Evolutionary conservation across 2,888 invertebrate genomes (phyloP).

Genomic region (Griposia aprilina): DNA sequence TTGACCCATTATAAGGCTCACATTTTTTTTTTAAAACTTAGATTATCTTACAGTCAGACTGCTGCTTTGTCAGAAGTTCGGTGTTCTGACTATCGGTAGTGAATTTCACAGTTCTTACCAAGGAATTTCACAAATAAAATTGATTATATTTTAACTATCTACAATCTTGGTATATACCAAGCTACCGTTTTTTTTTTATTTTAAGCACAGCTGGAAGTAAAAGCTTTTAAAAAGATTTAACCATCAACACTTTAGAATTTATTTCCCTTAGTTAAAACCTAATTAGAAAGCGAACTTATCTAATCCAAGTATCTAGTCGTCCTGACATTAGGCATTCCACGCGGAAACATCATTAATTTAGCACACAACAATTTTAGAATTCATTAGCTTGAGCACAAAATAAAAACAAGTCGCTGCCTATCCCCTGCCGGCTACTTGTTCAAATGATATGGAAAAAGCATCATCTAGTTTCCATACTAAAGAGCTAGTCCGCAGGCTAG

Average conservation of each 20-base stretch:
- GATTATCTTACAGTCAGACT: not conserved
- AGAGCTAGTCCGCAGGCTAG: constrained; percentile 40
- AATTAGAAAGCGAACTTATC: constrained; percentile 43
- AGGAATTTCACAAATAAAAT: not conserved
- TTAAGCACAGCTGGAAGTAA: constrained; percentile 22
- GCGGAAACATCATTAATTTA: constrained; percentile 52
- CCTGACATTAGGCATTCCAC: constrained; percentile 26
- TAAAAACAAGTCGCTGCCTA: constrained; percentile 57
- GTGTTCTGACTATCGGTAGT: not conserved
- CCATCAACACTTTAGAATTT: constrained; percentile 3
- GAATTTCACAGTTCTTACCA: no score
- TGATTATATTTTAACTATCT: not conserved
- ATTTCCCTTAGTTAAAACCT: constrained; percentile 24
- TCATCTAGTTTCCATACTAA: constrained; percentile 68
- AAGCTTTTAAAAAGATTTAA: constrained; percentile 11
- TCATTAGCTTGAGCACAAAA: constrained; percentile 54
- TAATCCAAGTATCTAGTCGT: constrained; percentile 20
- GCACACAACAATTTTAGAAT: constrained; percentile 52
- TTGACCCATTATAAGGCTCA: no score
- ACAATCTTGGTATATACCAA: not conserved
- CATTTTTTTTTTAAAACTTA: no score
- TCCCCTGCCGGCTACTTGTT: constrained; percentile 40
- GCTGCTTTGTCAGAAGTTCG: not conserved
- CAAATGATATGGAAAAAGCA: constrained; percentile 66
- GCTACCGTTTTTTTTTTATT: not conserved